Evolutionary conservation across 1,140 invertebrate genomes (phyloP), one percentile per base, ranked within the genome.

Genomic region (Paracyclopina nana): DNA sequence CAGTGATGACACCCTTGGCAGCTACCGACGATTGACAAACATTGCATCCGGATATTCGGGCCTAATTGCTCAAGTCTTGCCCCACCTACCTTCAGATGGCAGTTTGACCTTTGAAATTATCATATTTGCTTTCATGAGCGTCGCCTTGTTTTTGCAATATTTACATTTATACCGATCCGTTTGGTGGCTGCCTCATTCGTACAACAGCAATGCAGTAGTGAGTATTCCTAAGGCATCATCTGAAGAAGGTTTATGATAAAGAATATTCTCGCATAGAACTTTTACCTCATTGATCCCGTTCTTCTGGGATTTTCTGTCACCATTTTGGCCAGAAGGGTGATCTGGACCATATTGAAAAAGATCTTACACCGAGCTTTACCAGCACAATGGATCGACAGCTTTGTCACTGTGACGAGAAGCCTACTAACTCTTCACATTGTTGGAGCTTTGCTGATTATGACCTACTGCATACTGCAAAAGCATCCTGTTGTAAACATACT

Each of bases 351-450:
- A n/a, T n/a, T n/a, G n/a, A n/a, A n/a, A n/a, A n/a, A n/a, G n/a
- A n/a, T 9, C 27, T 48, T 31, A 27, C n/a, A 4, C 20, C 28
- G 2, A 14, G 27, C 27, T 16, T 29, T 26, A 24, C 45, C 4
- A 27, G n/a, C 14, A 48, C n/a, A 48, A 9, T 48, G 45, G 45
- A 12, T 12, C n/a, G 25, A 48, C 14, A 48, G 45, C n/a, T 22
- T 48, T 28, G 30, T 48, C 28, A 48, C 30, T n/a, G 45, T 48
- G 16, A 14, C 26, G 4, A 11, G 45, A 30, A 48, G 45, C 45
- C 4, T 48, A n/a, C 16, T 28, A 16, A 28, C 45, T 4, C 30
- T 48, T 4, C 16, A 2, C 28, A 48, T 48, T 31, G 25, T 48
- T 4, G 18, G 16, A 22, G 16, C 12, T 14, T 28, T 48, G 12